phyloP scores from a whole-genome alignment of 2,797 vertebrate genomes.

The Helostoma temminkii region DNA sequence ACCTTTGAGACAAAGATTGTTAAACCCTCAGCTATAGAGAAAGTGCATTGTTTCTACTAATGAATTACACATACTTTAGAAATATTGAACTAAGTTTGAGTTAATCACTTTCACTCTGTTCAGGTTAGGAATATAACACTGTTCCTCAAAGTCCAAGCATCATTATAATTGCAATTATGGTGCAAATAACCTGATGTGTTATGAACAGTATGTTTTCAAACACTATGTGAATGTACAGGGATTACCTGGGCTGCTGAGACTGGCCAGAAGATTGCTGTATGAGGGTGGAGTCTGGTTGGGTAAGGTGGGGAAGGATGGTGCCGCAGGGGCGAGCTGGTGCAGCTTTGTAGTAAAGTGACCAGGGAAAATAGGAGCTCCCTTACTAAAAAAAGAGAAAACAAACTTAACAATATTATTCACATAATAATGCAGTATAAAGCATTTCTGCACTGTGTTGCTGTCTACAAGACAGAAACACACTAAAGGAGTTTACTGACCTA shows the following conservation, averaged over 20 bases:
- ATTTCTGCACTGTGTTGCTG: not conserved
- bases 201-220: not conserved
- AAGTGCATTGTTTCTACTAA: no score
- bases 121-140: not conserved
- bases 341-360: conserved; percentile 54
- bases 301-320: conserved; percentile 57
- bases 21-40: not conserved
- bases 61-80: no score
- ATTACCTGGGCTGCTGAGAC: conserved; percentile 75
- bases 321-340: conserved; percentile 57
- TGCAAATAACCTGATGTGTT: not conserved
- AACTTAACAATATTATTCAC: no score
- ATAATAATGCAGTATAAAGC: no score
- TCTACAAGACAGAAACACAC: not conserved
- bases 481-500: conserved; percentile 54
- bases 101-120: not conserved
- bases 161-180: not conserved
- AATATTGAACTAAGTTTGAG: no score
- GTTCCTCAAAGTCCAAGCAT: not conserved
- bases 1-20: not conserved
- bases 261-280: conserved; percentile 72
- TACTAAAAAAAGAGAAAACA: conserved; percentile 30
- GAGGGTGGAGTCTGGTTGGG: conserved; percentile 68
- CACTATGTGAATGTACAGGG: not conserved
- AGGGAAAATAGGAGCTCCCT: conserved; percentile 36